phyloP scores from a whole-genome alignment of 2,888 invertebrate species.

The Hermaeophaga mercurialis region DNA sequence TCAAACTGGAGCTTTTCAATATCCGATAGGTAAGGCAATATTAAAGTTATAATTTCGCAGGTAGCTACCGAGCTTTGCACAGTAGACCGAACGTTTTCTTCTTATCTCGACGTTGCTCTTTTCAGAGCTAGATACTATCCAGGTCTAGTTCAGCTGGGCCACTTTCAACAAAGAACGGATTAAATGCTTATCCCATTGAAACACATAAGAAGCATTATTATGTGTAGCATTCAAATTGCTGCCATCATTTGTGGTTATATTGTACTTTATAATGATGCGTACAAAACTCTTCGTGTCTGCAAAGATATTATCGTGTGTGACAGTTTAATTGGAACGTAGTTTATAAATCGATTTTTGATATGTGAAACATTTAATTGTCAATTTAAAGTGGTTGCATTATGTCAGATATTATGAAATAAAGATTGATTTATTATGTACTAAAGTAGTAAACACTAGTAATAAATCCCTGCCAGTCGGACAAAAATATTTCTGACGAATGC shows the following conservation, averaged over 20 bases:
- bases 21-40: constrained; percentile 44
- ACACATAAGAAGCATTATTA: constrained; percentile 56
- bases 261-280: constrained; percentile 46
- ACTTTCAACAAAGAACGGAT: constrained; percentile 52
- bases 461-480: no score
- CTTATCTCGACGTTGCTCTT: not conserved
- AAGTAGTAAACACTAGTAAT: no score
- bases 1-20: constrained; percentile 46
- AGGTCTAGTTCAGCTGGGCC: constrained; percentile 23
- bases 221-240: constrained; percentile 41
- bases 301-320: constrained; percentile 40
- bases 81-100: constrained; percentile 35
- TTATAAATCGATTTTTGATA: constrained; percentile 22
- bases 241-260: constrained; percentile 46
- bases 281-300: constrained; percentile 35
- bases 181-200: constrained; percentile 57
- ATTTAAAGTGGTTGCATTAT: not conserved
- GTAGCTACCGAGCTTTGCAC: constrained; percentile 37
- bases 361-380: constrained; percentile 29
- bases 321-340: constrained; percentile 31
- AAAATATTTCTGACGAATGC: no score
- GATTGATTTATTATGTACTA: no score
- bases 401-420: no score
- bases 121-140: not conserved
- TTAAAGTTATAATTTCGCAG: constrained; percentile 47